Conservation (phyloP, 2,797 vertebrate species). For the Sebastiscus albofasciatus region DNA sequence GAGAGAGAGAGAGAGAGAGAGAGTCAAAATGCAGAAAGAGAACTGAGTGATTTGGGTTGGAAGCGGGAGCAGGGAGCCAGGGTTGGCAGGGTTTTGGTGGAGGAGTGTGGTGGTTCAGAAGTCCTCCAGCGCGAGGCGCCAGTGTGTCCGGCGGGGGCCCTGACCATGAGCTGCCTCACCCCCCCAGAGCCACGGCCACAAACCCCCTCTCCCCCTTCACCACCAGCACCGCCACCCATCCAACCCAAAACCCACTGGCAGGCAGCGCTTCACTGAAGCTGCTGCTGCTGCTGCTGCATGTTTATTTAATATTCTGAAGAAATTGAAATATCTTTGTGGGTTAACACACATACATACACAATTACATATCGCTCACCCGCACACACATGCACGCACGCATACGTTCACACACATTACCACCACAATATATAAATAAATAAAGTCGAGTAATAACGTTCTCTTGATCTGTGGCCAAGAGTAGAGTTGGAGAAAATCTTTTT, state of each 20-base stretch:
- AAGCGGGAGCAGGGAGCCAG: conserved; percentile 75
- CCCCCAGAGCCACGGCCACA: conserved; percentile 85
- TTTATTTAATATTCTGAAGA: conserved; percentile 92
- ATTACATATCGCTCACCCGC: conserved; percentile 64
- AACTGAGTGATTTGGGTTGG: conserved; percentile 81
- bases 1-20: conserved; percentile 27
- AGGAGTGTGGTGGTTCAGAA: conserved; percentile 92
- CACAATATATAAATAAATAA: conserved; percentile 86
- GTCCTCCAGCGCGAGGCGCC: conserved; percentile 92
- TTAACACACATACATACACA: conserved; percentile 78
- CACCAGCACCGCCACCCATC: conserved; percentile 78
- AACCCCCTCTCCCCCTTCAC: conserved; percentile 75
- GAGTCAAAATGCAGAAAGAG: conserved; percentile 65
- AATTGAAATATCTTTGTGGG: conserved; percentile 91
- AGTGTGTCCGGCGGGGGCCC: conserved; percentile 88
- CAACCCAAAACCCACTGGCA: conserved; percentile 87
- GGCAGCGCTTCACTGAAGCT: conserved; percentile 79
- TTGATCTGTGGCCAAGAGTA: conserved; percentile 81
- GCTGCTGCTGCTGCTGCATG: conserved; percentile 83
- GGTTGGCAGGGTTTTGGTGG: conserved; percentile 87
- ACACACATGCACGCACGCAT: conserved; percentile 56
- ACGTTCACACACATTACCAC: conserved; percentile 68
- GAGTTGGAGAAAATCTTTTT: conserved; percentile 80
- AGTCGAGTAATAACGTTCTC: conserved; percentile 81
- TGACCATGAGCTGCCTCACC: conserved; percentile 87